These are phyloP conservation scores for Phaethornis superciliosus DNA, from an alignment of 2,113 vertebrate species.

Conservation along the genomic window DNA sequence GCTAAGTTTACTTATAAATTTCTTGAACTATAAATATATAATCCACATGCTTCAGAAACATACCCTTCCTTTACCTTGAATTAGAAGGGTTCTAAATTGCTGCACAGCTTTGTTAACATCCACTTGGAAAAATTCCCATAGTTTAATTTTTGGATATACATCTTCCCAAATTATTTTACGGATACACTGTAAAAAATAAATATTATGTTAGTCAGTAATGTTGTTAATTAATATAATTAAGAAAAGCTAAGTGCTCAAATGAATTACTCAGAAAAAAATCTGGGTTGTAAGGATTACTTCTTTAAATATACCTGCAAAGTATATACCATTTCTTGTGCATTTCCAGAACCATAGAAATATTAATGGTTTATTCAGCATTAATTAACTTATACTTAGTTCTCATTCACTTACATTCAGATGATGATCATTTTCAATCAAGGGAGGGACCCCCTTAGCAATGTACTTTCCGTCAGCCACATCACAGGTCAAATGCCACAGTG, in stretches of 20 bases:
- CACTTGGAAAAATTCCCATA: slow-evolving; percentile 96
- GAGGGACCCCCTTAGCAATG: slow-evolving; percentile 76
- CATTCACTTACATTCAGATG: slow-evolving; percentile 82
- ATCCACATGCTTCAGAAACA: neutral
- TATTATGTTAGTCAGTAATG: neutral
- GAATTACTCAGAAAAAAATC: neutral
- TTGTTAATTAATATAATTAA: neutral
- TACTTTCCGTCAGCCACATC: slow-evolving; percentile 82
- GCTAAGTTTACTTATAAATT: neutral
- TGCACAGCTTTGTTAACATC: slow-evolving; percentile 82
- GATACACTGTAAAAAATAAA: slow-evolving; percentile 74
- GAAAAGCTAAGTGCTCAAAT: neutral
- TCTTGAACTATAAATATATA: neutral
- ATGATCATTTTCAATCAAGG: slow-evolving; percentile 80
- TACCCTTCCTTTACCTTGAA: slow-evolving; percentile 69
- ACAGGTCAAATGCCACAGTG: slow-evolving; percentile 85
- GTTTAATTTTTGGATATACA: slow-evolving; percentile 81
- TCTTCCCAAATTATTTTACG: slow-evolving; percentile 82
- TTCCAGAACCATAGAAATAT: neutral
- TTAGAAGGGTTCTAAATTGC: slow-evolving; percentile 83
- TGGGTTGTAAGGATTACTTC: neutral
- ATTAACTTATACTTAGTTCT: neutral
- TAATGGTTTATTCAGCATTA: neutral
- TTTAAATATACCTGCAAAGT: neutral
- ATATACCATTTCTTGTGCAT: neutral